A percentile compares a stretch with the other conserved stretches of the same genome.
Conservation (phyloP, 2,888 invertebrate genomes). For the Apodemia duryi region DNA sequence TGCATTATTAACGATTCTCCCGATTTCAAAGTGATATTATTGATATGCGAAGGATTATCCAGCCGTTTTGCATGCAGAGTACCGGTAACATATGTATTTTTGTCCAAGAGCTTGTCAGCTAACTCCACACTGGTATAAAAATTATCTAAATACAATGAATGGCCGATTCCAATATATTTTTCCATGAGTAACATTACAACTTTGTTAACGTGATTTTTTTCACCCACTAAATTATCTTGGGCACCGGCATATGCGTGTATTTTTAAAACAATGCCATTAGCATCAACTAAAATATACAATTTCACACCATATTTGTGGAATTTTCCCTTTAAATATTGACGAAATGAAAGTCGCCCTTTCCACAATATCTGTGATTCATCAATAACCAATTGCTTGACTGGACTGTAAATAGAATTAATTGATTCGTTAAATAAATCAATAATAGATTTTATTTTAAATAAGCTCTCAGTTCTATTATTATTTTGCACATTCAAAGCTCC, state of each 20-base stretch:
- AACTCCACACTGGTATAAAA: not conserved
- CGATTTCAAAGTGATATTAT: slow-evolving; percentile 25
- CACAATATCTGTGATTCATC: slow-evolving; percentile 16
- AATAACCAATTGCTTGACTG: slow-evolving; percentile 22
- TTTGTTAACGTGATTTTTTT: slow-evolving; percentile 36
- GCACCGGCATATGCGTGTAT: slow-evolving; percentile 39
- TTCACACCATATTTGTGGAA: not conserved
- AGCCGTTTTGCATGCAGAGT: slow-evolving; percentile 31
- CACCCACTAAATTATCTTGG: slow-evolving; percentile 28
- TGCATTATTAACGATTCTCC: slow-evolving; percentile 29
- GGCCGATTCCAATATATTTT: not conserved
- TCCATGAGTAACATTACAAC: slow-evolving; percentile 28
- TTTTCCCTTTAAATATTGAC: not conserved
- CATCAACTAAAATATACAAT: not conserved
- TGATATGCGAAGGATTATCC: slow-evolving; percentile 26
- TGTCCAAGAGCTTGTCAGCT: not conserved
- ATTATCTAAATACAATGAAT: not conserved
- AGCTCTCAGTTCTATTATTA: not conserved
- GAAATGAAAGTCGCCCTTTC: not conserved
- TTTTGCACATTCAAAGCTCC: slow-evolving; percentile 23
- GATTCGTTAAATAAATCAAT: slow-evolving; percentile 31
- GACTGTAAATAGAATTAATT: slow-evolving; percentile 32
- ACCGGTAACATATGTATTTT: slow-evolving; percentile 27
- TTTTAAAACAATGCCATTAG: slow-evolving; percentile 25
- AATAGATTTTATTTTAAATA: slow-evolving; percentile 12